Base-by-base conservation (phyloP, 2,888 invertebrate species). In the Monopis laevigella region DNA sequence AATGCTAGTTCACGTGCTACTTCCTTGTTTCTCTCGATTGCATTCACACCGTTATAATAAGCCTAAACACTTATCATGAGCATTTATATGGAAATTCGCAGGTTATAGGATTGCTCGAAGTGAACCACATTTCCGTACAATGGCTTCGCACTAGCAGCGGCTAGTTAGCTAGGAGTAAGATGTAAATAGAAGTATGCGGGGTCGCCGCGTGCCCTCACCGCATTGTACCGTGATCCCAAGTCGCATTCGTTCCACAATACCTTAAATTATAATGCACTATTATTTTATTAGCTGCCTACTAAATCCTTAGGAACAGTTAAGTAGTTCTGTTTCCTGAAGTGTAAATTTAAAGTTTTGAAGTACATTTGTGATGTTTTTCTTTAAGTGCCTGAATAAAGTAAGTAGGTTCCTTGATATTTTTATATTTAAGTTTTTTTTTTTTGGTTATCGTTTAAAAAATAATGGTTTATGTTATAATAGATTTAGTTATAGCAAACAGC, bases 61-160 rank as follows among this genome's bases (percentile, higher is more conserved):
- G 32, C 14, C 17, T 32, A 32, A 32, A 17, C 32, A 36, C 36
- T 36, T 21, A 36, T 36, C 36, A 36, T 36, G 36, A 19, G 68
- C 69, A 70, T 72, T 71, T 69, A 59, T 67, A 74, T 72, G 68
- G 65, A 67, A 63, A 68, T 72, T 36, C 36, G 36, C 21, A 21
- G 21, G 13, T 36, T 36, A 36, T 65, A 57, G 66, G 59, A 75
- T 75, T 67, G 72, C 69, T 71, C 70, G 71, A 13, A 34, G 4
- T 36, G 36, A 36, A 36, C 63, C 62, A 69, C 66, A 75, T 77
- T 75, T 75, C 75, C 70, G 69, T 66, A 73, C 69, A 77, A 74
- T 72, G 65, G 71, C 63, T 62, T 53, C 55, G 59, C 53, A 18
- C 43, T 42, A 43, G 44, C 41, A 19, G 43, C 40, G 51, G 56